Evolutionary conservation across 2,113 vertebrate genomes (phyloP).

Genomic region (Monarcha castaneiventris): DNA sequence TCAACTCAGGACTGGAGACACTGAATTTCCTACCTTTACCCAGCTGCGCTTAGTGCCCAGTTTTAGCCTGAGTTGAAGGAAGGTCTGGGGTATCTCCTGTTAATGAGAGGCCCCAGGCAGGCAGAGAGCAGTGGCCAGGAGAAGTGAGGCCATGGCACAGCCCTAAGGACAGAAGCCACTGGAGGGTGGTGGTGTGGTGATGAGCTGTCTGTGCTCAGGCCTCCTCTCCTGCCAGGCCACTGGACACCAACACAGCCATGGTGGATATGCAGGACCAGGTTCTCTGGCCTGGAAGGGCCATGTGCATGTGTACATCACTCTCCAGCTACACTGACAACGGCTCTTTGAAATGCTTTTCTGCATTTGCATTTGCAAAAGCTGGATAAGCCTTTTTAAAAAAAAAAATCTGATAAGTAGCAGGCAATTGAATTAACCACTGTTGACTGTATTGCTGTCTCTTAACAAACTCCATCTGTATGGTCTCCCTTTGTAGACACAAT

Average conservation of each 20-base stretch:
- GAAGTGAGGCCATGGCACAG: accelerated
- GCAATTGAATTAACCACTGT: slow-evolving; percentile 48
- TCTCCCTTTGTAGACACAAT: slow-evolving; percentile 70
- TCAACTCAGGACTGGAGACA: not conserved
- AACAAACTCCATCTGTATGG: slow-evolving; percentile 71
- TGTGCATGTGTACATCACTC: not conserved
- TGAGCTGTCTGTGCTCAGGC: not conserved
- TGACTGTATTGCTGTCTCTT: slow-evolving; percentile 62
- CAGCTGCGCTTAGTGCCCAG: not conserved
- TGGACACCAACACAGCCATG: accelerated
- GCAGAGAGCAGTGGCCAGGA: not conserved
- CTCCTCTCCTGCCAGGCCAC: not conserved
- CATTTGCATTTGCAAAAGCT: slow-evolving; percentile 58
- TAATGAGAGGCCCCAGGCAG: not conserved
- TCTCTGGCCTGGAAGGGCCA: not conserved
- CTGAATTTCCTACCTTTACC: not conserved
- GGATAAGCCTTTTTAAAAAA: slow-evolving; percentile 18
- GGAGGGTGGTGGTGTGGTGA: not conserved
- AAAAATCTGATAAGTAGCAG: slow-evolving; percentile 51
- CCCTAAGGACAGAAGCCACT: not conserved
- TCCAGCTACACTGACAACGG: not conserved
- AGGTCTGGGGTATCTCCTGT: not conserved
- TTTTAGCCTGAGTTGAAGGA: not conserved
- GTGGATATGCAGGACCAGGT: accelerated
- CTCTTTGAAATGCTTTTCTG: slow-evolving; percentile 43